Conservation (phyloP, 2,113 vertebrate species). For the Bubo blakistoni region DNA sequence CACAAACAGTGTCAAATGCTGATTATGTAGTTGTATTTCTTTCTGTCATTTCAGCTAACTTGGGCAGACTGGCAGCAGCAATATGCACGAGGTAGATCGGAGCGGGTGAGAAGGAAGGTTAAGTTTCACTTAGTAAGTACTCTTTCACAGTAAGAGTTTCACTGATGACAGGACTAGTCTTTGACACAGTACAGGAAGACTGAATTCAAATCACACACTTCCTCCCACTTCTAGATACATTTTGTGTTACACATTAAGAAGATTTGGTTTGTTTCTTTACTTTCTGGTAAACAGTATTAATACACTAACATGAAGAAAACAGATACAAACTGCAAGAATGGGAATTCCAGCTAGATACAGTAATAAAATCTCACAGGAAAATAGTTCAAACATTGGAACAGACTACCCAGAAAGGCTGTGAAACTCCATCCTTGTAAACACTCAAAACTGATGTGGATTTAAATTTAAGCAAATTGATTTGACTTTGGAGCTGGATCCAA, state of each 20-base stretch:
- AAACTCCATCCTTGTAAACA: background rate
- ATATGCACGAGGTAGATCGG: fast-evolving
- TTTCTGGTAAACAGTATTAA: background rate
- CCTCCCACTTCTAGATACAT: background rate
- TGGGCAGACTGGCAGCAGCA: background rate
- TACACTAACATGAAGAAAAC: background rate
- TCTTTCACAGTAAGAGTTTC: background rate
- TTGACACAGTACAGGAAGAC: background rate
- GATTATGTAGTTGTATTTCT: background rate
- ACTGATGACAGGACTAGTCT: background rate
- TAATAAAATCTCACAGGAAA: background rate
- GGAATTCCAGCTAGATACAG: background rate
- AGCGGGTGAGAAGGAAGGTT: background rate
- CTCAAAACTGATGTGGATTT: background rate
- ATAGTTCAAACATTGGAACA: background rate
- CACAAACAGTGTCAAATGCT: background rate
- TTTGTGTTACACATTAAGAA: background rate
- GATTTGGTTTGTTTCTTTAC: background rate
- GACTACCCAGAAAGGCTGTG: background rate
- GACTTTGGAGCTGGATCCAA: background rate
- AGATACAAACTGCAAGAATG: background rate
- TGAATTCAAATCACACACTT: background rate
- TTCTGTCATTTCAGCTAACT: background rate
- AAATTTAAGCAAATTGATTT: background rate
- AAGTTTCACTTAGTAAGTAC: background rate